Evolutionary conservation across 1,140 invertebrate species (phyloP).

Genomic region (Antheraea pernyi): DNA sequence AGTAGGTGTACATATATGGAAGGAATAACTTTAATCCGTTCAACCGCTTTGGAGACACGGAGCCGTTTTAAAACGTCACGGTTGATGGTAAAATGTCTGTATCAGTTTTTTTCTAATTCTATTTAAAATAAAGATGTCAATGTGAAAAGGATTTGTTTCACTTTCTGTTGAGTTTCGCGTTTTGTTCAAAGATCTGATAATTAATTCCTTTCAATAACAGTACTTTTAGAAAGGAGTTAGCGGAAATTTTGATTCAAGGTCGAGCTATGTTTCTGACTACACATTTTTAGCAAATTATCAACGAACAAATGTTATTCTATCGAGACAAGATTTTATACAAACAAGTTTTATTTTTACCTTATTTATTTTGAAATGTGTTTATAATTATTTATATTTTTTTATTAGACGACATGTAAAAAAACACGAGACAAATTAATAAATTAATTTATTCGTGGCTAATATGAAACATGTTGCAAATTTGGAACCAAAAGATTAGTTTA

Average conservation of each 20-base stretch:
- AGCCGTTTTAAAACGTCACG: slow-evolving; percentile 30
- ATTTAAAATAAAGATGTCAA: not conserved
- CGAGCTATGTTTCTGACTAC: not conserved
- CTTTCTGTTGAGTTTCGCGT: not conserved
- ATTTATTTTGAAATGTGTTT: too few relatives aligned
- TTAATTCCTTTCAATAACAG: too few relatives aligned
- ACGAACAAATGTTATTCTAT: too few relatives aligned
- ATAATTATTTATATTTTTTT: not conserved
- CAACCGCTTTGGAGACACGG: slow-evolving; percentile 48
- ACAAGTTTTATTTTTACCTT: too few relatives aligned
- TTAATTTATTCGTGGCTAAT: not conserved
- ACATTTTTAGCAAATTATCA: too few relatives aligned
- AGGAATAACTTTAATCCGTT: slow-evolving; percentile 56
- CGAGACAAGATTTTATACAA: too few relatives aligned
- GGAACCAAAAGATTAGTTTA: not conserved
- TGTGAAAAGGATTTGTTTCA: not conserved
- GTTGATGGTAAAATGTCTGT: slow-evolving; percentile 3
- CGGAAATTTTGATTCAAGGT: not conserved
- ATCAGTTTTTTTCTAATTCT: not conserved
- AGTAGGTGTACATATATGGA: slow-evolving; percentile 52
- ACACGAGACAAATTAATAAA: not conserved
- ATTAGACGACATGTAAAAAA: not conserved
- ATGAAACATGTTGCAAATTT: slow-evolving; percentile 5
- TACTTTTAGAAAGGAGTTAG: not conserved
- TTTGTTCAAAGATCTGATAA: not conserved